Base-by-base conservation (phyloP, 2,888 invertebrate species). In the Plemyria rubiginata region DNA sequence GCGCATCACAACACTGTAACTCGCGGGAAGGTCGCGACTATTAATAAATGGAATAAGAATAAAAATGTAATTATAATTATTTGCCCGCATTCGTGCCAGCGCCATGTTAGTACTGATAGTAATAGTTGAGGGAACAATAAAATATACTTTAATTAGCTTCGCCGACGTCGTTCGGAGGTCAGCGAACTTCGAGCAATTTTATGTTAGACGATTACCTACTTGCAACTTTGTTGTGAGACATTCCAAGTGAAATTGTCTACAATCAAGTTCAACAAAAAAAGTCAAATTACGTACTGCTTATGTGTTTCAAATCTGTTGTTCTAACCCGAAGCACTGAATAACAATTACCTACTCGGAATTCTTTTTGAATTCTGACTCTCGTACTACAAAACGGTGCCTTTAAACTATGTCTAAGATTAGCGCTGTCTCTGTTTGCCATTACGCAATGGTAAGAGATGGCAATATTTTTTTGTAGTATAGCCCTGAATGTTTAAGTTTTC, bases 131-230 rank as follows among this genome's bases (percentile, higher is more conserved):
- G 87, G 86, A 86, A 89, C 91, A 91, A 91, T 92, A 91, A 91
- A 90, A 90, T 90, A 90, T 90, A 91, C 85, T 90, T 89, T 90
- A 92, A 92, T 92, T 92, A 90, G 87, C 72, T 74, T 70, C 62
- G 70, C 72, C 74, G 78, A 75, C 73, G 77, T 75, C 76, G 80
- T 78, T 76, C 73, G 71, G 64, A 66, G 78, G 76, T 74, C 81
- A 76, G 68, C 68, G 77, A 78, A 76, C 79, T 69, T 70, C 28
- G 46, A 63, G 54, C 52, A 36, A 64, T 68, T 77, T 75, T 75
- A 78, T 66, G 74, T 62, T 61, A 55, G 55, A 64, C 75, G 77
- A 70, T 50, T 45, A 16, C 11, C 51, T 38, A 32, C 36, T 65
- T 62, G 60, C 46, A 56, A 65, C 38, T 54, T 67, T 55, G 56